Evolutionary conservation across 2,113 vertebrate species (phyloP).

Genomic region (Manacus vitellinus): DNA sequence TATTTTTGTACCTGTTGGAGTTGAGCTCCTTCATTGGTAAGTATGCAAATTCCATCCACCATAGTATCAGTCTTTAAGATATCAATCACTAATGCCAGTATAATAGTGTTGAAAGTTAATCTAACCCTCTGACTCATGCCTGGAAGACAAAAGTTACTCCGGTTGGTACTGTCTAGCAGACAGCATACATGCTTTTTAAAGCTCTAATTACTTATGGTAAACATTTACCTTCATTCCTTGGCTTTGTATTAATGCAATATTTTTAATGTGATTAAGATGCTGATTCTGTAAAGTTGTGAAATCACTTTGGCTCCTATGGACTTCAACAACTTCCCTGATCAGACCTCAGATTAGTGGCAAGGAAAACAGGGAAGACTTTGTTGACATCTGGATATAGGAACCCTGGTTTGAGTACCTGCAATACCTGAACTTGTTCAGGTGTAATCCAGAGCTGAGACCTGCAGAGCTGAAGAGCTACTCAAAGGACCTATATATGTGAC

Average conservation of each 20-base stretch:
- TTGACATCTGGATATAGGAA: accelerated
- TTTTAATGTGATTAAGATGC: not conserved
- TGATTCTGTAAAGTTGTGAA: not conserved
- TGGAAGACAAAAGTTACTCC: not conserved
- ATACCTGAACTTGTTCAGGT: not conserved
- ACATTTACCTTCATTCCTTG: not conserved
- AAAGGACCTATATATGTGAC: not conserved
- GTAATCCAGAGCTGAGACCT: not conserved
- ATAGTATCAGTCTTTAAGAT: not conserved
- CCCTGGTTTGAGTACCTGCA: not conserved
- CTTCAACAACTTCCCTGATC: not conserved
- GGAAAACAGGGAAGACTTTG: not conserved
- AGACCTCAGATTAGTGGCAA: not conserved
- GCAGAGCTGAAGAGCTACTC: not conserved
- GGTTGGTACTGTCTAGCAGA: not conserved
- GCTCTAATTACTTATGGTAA: not conserved
- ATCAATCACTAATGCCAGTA: not conserved
- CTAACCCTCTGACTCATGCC: not conserved
- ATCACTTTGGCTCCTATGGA: not conserved
- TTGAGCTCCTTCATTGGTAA: not conserved
- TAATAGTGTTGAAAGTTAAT: not conserved
- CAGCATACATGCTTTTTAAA: not conserved
- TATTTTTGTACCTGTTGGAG: not conserved
- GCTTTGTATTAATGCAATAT: not conserved
- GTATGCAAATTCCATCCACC: not conserved